phyloP scores from a whole-genome alignment of 2,888 invertebrate species.

The Lycophotia porphyrea region DNA sequence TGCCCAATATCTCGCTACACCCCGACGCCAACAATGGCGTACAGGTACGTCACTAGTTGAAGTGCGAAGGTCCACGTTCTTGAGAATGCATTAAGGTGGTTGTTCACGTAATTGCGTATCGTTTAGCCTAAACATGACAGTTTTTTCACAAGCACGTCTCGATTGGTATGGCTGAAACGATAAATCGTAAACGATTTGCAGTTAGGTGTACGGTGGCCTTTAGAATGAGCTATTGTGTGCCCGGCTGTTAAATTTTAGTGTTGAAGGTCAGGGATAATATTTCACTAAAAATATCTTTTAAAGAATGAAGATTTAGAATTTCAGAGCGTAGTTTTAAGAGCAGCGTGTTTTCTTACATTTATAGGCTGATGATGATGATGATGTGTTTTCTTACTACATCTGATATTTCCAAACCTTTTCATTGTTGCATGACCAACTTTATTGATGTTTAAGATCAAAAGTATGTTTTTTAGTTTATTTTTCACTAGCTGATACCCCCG shows the following conservation, averaged over 20 bases:
- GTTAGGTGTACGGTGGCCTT: conserved; percentile 25
- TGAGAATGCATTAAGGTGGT: conserved; percentile 1
- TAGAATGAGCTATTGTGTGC: conserved; percentile 29
- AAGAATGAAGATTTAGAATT: neutral
- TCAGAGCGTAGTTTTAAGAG: neutral
- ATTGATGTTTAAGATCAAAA: neutral
- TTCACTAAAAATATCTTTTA: neutral
- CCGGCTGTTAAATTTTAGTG: neutral
- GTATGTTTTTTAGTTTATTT: neutral
- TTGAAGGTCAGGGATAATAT: conserved; percentile 6
- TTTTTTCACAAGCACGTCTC: neutral
- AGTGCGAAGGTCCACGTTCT: neutral
- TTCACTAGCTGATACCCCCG: no score
- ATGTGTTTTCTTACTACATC: neutral
- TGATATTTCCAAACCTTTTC: neutral
- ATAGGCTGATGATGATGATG: no score
- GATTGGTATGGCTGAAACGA: neutral
- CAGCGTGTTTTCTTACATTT: no score
- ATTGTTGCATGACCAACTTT: conserved; percentile 25
- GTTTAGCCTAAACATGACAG: neutral
- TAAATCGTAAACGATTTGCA: conserved; percentile 23
- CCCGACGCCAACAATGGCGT: conserved; percentile 92
- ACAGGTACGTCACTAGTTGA: conserved; percentile 75
- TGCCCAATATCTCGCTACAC: conserved; percentile 95
- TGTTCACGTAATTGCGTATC: neutral